Conservation (phyloP, 35 echinoderm and acorn worm genomes). For the Apostichopus parvimensis region DNA sequence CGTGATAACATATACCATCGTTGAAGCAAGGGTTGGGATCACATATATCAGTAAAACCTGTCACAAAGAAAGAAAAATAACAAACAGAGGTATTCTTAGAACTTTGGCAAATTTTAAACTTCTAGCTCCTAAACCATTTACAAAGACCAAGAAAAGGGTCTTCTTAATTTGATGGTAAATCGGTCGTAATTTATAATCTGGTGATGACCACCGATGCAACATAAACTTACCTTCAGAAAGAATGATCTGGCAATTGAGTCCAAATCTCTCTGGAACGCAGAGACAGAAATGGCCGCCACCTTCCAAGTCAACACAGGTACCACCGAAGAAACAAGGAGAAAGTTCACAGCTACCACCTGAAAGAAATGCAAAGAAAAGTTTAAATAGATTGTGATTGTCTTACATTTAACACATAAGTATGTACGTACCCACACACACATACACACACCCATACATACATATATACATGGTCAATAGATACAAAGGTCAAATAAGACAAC, state of each 20-base stretch:
- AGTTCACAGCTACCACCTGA: slow-evolving; percentile 19
- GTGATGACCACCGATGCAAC: neutral
- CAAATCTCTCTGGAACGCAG: slow-evolving; percentile 15
- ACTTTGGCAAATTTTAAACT: no score
- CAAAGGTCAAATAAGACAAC: no score
- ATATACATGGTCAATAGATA: neutral
- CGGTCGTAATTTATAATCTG: no score
- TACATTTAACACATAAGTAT: no score
- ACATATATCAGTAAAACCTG: slow-evolving; percentile 18
- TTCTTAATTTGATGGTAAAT: no score
- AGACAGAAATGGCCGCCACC: slow-evolving; percentile 6
- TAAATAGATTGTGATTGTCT: neutral
- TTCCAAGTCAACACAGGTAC: slow-evolving; percentile 33
- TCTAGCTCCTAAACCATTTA: no score
- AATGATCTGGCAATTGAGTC: neutral
- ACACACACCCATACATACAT: neutral
- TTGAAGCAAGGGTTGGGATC: slow-evolving; percentile 24
- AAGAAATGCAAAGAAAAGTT: neutral
- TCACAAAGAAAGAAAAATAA: neutral
- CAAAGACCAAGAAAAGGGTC: no score
- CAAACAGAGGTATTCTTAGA: neutral
- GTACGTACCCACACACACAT: neutral
- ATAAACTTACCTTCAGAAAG: neutral
- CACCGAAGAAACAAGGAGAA: slow-evolving; percentile 19
- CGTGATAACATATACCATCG: slow-evolving; percentile 31